Percentiles rank a stretch among this genome's conserved stretches.
Conservation (phyloP, 2,113 vertebrate species). For the Caranx melampygus region DNA sequence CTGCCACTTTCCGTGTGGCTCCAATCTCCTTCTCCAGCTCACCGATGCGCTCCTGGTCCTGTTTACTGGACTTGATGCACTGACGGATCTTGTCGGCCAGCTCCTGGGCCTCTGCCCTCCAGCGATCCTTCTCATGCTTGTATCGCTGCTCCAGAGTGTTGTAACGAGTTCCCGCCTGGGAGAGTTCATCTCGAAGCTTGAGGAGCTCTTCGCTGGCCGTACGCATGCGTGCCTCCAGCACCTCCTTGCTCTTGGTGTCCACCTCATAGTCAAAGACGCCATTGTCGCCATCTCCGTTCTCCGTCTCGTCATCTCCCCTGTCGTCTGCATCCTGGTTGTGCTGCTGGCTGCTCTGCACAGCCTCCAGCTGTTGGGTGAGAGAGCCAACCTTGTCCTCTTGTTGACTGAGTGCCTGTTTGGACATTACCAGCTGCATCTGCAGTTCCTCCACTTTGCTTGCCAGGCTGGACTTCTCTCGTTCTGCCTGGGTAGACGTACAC, state of each 20-base stretch:
- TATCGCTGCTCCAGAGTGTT: conserved; percentile 79
- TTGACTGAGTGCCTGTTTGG: conserved; percentile 82
- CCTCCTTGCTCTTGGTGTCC: conserved; percentile 81
- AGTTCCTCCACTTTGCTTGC: conserved; percentile 83
- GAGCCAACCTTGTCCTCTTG: conserved; percentile 83
- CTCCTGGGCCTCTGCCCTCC: conserved; percentile 82
- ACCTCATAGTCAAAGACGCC: conserved; percentile 79
- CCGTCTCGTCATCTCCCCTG: conserved; percentile 23
- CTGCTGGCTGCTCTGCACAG: conserved; percentile 66
- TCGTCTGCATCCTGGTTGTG: conserved; percentile 41
- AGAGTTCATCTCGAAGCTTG: conserved; percentile 82
- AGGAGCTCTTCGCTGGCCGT: conserved; percentile 79
- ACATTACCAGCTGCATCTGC: conserved; percentile 82
- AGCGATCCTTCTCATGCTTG: conserved; percentile 83
- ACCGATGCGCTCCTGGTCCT: conserved; percentile 84
- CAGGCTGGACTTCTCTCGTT: conserved; percentile 84
- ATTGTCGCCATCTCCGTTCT: conserved; percentile 41
- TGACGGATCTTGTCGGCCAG: conserved; percentile 85
- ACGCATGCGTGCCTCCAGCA: conserved; percentile 81
- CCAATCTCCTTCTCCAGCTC: conserved; percentile 86
- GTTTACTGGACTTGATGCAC: conserved; percentile 82
- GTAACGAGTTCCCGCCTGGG: conserved; percentile 79
- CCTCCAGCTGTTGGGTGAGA: conserved; percentile 81
- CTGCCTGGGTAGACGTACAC: conserved; percentile 73
- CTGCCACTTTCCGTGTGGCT: conserved; percentile 82